Conservation (phyloP, 2,113 vertebrate species). For the Gavialis gangeticus region DNA sequence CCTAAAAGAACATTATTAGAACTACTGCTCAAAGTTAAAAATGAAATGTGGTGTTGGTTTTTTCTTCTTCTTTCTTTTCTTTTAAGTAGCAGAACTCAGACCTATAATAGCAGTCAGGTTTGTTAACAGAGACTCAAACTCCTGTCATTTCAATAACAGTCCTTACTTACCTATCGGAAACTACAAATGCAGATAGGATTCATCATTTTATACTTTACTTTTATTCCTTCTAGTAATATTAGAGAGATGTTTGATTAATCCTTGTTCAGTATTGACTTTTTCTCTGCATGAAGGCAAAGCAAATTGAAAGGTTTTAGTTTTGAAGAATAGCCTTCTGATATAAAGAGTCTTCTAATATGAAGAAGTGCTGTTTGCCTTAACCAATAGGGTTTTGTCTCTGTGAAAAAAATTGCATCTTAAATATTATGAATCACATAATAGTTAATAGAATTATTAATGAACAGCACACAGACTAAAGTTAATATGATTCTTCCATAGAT, state of each 20-base stretch:
- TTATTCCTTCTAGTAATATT: conserved; percentile 28
- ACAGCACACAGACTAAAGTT: conserved; percentile 10
- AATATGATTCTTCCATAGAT: conserved; percentile 24
- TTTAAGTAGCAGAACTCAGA: neutral
- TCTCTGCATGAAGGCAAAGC: conserved; percentile 2
- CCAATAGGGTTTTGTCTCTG: neutral
- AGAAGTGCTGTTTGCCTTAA: conserved; percentile 7
- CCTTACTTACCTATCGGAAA: conserved; percentile 24
- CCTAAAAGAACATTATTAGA: conserved; percentile 15
- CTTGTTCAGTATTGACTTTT: conserved; percentile 42
- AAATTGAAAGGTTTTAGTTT: conserved; percentile 23
- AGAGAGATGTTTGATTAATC: conserved; percentile 51
- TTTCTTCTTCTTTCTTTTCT: no score
- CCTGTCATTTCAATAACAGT: conserved; percentile 29
- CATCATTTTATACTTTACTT: conserved; percentile 50
- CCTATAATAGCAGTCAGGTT: neutral
- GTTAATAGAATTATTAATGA: conserved; percentile 65
- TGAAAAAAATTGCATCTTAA: conserved; percentile 32
- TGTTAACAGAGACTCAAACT: conserved; percentile 41
- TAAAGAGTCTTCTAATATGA: neutral
- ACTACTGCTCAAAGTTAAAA: neutral
- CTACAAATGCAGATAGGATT: conserved; percentile 29
- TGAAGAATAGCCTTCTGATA: conserved; percentile 11
- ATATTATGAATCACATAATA: neutral
- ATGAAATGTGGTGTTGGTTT: neutral